These are phyloP conservation scores for Phylloscopus whistleri DNA, from an alignment of 2,113 vertebrate genomes.

Conservation along the genomic window DNA sequence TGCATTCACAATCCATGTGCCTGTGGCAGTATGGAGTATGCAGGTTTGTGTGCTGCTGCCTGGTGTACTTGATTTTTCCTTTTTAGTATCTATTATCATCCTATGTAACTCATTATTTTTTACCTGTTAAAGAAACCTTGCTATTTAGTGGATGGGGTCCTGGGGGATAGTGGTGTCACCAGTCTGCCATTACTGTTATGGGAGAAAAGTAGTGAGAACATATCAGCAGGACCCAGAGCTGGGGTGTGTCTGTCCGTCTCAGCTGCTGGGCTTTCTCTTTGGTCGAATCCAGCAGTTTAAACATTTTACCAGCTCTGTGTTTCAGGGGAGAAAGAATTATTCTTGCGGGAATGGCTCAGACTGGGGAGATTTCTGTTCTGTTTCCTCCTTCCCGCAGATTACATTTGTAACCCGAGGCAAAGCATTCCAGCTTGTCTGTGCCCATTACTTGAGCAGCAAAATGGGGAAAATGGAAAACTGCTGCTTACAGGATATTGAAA, in stretches of 20 bases:
- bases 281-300: not conserved
- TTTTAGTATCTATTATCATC: conserved; percentile 1
- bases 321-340: not conserved
- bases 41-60: not conserved
- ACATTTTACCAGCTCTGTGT: not conserved
- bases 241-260: not conserved
- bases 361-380: not conserved
- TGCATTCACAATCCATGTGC: not conserved
- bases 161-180: not conserved
- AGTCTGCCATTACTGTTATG: not conserved
- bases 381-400: conserved; percentile 37
- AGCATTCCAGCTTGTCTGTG: conserved; percentile 20
- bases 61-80: not conserved
- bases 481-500: not conserved
- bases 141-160: not conserved
- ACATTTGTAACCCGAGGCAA: conserved; percentile 53
- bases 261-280: not conserved
- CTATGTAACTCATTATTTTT: conserved; percentile 2
- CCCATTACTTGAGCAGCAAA: conserved; percentile 33
- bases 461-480: not conserved
- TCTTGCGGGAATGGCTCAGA: not conserved
- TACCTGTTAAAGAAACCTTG: conserved; percentile 38
- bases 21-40: not conserved
- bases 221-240: not conserved
- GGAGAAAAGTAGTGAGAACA: not conserved